Base-by-base conservation (phyloP, 2,888 invertebrate genomes). In the Tiliacea aurago region DNA sequence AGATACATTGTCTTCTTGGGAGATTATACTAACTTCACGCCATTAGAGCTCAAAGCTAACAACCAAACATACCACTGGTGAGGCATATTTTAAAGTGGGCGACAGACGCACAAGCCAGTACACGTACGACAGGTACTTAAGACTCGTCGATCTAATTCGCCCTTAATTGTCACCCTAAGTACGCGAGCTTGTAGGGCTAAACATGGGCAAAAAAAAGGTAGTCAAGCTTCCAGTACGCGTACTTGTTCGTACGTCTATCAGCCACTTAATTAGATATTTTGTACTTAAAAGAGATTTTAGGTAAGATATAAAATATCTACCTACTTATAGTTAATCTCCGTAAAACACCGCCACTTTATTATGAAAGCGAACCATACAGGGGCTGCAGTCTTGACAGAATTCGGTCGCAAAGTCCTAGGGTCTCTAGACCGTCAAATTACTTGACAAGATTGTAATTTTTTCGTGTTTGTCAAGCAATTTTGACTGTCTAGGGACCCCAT, bases 11-110 rank as follows among this genome's bases (percentile, higher is more conserved):
- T 98, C 64, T 99, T 99, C 94, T 95, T 99, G 13, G 97, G 98
- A 9, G 99, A 99, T 92, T 98, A 98, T 89, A 97, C 98, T 0
- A 95, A 97, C 10, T 98, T 98, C 86, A 97, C 98, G 0, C 98
- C 98, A 0, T 96, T 98, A 7, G 99, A 99, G 94, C 97, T 99
- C 89, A 98, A 99, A 88, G 98, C 98, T 55, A 99, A 99, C 91
- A 98, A 98, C 84, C 98, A 98, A 85, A 98, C 98, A 0, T 99
- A 98, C 89, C 98, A 98, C 90, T 99, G 99, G 99, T 97, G 90
- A 86, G 89, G 6, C 37, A 49, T 28, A 56, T 9, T 45, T 41
- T 49, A n/a, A 58, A 33, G 10, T 47, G 5, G 28, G 13, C 13
- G 33, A 23, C 55, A 41, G 13, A n/a, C 4, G 7, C 5, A 45